phyloP scores from a whole-genome alignment of 1,140 invertebrate species.

The Lordiphosa mommai region DNA sequence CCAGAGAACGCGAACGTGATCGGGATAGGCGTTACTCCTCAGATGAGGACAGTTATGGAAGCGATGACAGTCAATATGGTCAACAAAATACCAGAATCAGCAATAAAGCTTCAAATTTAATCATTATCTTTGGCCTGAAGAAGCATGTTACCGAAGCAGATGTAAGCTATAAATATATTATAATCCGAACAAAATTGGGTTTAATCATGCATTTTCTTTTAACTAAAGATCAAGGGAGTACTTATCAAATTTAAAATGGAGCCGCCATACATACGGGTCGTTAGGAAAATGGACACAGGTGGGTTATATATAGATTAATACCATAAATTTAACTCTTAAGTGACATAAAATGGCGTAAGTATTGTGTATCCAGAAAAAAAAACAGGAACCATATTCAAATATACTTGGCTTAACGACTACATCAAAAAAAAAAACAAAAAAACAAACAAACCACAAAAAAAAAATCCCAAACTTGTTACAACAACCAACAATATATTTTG shows the following conservation, averaged over 20 bases:
- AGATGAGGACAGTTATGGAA: constrained; percentile 56
- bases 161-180: constrained; percentile 81
- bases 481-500: constrained; percentile 8
- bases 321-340: neutral
- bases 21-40: constrained; percentile 38
- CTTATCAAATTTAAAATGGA: constrained; percentile 87
- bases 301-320: constrained; percentile 66
- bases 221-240: constrained; percentile 80
- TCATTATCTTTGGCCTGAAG: constrained; percentile 90
- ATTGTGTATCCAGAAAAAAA: constrained; percentile 13
- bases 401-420: constrained; percentile 2
- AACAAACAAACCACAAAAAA: neutral
- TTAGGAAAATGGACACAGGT: constrained; percentile 93
- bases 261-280: constrained; percentile 91
- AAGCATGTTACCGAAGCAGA: constrained; percentile 91
- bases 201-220: neutral
- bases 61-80: constrained; percentile 46
- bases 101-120: constrained; percentile 90
- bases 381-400: constrained; percentile 5
- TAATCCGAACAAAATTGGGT: neutral
- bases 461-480: neutral
- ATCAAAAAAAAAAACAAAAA: neutral
- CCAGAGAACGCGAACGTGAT: neutral
- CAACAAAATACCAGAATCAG: constrained; percentile 81
- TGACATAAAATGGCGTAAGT: neutral